A percentile compares a stretch with the other conserved stretches of the same genome.
These are phyloP conservation scores for Hydrozoanthus tunicans DNA, from an alignment of 64 coral and sea anemone species.

Conservation along the genomic window DNA sequence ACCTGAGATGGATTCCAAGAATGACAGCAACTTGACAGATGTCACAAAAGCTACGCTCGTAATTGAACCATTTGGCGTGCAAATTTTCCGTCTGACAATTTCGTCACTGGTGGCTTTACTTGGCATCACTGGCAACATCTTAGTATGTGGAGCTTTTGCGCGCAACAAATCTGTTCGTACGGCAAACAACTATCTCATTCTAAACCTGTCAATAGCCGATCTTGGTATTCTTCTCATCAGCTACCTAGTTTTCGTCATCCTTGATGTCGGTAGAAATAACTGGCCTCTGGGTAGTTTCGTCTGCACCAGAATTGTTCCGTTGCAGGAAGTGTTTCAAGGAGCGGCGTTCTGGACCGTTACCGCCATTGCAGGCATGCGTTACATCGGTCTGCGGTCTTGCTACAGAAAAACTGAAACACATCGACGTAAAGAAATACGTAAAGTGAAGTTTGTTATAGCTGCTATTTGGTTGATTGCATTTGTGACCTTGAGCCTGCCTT, in stretches of 20 bases:
- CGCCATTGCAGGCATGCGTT: background rate
- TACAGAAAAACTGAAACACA: background rate
- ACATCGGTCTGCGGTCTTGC: background rate
- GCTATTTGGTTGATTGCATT: slow-evolving; percentile 18
- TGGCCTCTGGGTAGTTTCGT: slow-evolving; percentile 7
- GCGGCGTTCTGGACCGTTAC: background rate
- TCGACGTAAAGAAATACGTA: background rate
- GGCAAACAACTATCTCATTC: slow-evolving; percentile 10
- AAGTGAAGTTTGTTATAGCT: background rate
- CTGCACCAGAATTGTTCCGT: background rate
- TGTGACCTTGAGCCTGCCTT: background rate
- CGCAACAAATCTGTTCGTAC: background rate
- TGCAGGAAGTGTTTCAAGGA: slow-evolving; percentile 10
- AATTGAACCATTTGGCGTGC: background rate
- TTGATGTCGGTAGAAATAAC: no score
- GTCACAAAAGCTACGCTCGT: background rate
- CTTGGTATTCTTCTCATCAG: background rate
- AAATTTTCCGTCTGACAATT: background rate
- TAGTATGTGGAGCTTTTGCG: background rate
- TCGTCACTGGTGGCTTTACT: background rate
- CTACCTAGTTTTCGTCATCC: background rate
- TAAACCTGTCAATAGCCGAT: slow-evolving; percentile 1
- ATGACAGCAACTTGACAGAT: no score
- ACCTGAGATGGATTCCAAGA: no score
- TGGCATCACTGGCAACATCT: background rate